Evolutionary conservation across 2,888 invertebrate species (phyloP).

Genomic region (Tetragonisca angustula): DNA sequence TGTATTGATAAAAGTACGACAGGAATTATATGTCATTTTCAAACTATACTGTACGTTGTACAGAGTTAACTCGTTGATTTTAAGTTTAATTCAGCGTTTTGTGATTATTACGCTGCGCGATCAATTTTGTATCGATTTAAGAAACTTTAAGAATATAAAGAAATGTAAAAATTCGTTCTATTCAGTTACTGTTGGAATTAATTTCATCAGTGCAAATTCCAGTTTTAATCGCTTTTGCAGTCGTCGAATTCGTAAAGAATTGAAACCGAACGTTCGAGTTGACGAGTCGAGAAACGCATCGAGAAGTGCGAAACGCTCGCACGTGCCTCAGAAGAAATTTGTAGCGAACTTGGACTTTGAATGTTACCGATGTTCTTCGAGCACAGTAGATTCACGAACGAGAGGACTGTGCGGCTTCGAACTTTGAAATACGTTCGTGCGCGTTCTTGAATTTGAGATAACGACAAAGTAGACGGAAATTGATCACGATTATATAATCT

Average conservation of each 20-base stretch:
- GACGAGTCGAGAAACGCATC: background rate
- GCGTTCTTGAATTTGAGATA: constrained; percentile 5
- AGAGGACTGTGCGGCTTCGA: constrained; percentile 27
- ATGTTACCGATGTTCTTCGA: constrained; percentile 47
- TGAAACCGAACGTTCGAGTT: constrained; percentile 29
- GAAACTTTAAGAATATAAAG: background rate
- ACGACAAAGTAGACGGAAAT: background rate
- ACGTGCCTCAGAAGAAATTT: background rate
- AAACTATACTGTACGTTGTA: too few species aligned
- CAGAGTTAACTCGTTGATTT: too few species aligned
- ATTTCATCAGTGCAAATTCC: background rate
- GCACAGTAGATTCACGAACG: background rate
- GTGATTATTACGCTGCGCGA: background rate
- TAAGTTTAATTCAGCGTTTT: background rate
- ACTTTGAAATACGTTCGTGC: constrained; percentile 21
- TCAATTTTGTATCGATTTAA: background rate
- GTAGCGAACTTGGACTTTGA: constrained; percentile 25
- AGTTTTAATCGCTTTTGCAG: background rate
- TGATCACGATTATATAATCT: background rate
- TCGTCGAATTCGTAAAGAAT: background rate
- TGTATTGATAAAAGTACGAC: too few species aligned
- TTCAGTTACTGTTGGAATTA: background rate
- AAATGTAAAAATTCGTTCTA: background rate
- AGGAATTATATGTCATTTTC: too few species aligned
- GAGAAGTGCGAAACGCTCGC: constrained; percentile 1